Base-by-base conservation (phyloP, 2,888 invertebrate species). In the Mantis religiosa region DNA sequence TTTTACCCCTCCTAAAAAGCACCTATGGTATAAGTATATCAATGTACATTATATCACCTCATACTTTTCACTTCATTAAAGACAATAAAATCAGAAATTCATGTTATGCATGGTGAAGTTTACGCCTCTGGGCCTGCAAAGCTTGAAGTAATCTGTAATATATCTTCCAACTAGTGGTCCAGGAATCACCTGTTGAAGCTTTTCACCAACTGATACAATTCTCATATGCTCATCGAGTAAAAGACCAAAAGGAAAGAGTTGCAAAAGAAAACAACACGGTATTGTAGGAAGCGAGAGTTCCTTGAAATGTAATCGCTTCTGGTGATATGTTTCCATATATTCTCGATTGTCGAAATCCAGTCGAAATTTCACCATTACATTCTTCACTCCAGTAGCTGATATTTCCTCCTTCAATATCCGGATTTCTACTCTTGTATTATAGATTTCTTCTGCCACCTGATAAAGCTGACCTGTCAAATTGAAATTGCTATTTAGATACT, bases 171-270 rank as follows among this genome's bases (percentile, higher is more conserved):
- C 94, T 88, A 98, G 95, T 25, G 94, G 93, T 71, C 94, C 93
- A 90, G 89, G 85, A 28, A 54, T 34, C 87, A 94, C 90, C 84
- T 96, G 95, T 2, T 96, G 93, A 8, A 98, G 93, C 93, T 97
- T 97, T 89, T 96, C 96, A 0, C 98, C 98, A 28, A 96, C 96
- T 90, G 96, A 96, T 2, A 96, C 93, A 86, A 98, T 96, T 90
- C 94, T 94, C 96, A 98, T 96, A 27, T 95, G 94, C 83, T 95
- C 95, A 92, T 90, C 92, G 84, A 92, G 91, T 90, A 97, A 96
- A 90, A 98, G 95, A 88, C 97, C 97, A 92, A 98, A 98, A 0
- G 98, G 98, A 92, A 98, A 98, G 87, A 98, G 94, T 92, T 97
- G 95, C 28, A 98, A 94, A 30, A 97, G 94, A 82, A 97, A 93